These are phyloP conservation scores for Pelodytes ibericus DNA, from an alignment of 2,797 vertebrate genomes.

Conservation along the genomic window DNA sequence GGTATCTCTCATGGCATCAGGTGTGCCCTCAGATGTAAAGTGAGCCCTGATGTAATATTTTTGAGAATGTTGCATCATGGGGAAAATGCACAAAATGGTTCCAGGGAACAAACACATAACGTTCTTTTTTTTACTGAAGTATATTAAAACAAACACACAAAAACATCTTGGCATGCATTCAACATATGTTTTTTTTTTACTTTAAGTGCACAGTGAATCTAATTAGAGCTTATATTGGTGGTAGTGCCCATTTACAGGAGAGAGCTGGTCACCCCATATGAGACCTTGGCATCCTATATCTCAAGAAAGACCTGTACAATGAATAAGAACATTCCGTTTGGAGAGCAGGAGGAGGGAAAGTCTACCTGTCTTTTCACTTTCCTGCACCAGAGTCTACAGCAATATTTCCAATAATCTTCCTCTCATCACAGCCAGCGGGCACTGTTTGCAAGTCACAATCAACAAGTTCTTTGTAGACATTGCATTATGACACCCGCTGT, in stretches of 20 bases:
- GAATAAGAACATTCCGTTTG: background rate
- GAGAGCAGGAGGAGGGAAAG: background rate
- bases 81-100: no score
- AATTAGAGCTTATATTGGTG: no score
- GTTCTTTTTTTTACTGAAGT: no score
- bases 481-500: background rate
- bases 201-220: no score
- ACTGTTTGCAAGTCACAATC: background rate
- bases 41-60: no score
- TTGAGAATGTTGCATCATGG: no score
- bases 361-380: constrained; percentile 29
- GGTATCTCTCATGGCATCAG: no score
- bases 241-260: no score
- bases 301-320: background rate
- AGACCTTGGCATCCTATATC: background rate
- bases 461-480: constrained; percentile 10
- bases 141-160: no score
- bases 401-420: constrained; percentile 23
- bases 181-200: background rate
- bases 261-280: no score
- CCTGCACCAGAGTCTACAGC: constrained; percentile 1
- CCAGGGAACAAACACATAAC: no score
- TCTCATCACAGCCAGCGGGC: constrained; percentile 13
- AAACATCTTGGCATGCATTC: background rate
- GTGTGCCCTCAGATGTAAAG: no score